A percentile compares a stretch with the other conserved stretches of the same genome.
These are phyloP conservation scores for Hepsetus odoe DNA, from an alignment of 2,113 vertebrate genomes.

Conservation along the genomic window DNA sequence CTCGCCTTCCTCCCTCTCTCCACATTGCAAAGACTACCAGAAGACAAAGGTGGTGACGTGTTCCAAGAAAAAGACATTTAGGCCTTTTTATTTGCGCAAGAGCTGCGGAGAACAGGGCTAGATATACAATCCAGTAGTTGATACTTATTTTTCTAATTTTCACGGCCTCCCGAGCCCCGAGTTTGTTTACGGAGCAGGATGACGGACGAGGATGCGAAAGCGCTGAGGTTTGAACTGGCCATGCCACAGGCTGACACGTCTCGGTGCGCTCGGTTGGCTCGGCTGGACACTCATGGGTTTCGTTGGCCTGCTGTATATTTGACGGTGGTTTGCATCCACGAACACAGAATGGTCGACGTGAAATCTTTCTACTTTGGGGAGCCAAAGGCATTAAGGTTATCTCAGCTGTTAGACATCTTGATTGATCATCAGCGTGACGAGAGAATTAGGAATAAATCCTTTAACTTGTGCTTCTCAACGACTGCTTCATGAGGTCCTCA, in stretches of 20 bases:
- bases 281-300: conserved; percentile 49
- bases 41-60: conserved; percentile 32
- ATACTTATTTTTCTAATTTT: conserved; percentile 52
- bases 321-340: conserved; percentile 48
- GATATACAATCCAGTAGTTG: conserved; percentile 44
- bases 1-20: neutral
- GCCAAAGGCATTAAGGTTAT: conserved; percentile 14
- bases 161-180: conserved; percentile 29
- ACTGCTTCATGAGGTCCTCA: too few relatives aligned
- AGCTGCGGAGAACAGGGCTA: conserved; percentile 38
- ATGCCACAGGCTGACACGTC: conserved; percentile 31
- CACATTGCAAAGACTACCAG: conserved; percentile 21
- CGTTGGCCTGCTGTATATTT: conserved; percentile 46
- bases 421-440: neutral
- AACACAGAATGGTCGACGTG: conserved; percentile 50
- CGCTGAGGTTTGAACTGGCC: conserved; percentile 43
- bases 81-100: conserved; percentile 44
- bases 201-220: conserved; percentile 31
- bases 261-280: conserved; percentile 45
- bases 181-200: conserved; percentile 48
- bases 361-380: conserved; percentile 44
- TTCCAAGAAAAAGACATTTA: conserved; percentile 48
- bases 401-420: conserved; percentile 23
- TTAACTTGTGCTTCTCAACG: too few relatives aligned
- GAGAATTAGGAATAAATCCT: too few relatives aligned